Evolutionary conservation across 2,888 invertebrate species (phyloP), one percentile per base, ranked within the genome.

Genomic region (Acronicta leporina): DNA sequence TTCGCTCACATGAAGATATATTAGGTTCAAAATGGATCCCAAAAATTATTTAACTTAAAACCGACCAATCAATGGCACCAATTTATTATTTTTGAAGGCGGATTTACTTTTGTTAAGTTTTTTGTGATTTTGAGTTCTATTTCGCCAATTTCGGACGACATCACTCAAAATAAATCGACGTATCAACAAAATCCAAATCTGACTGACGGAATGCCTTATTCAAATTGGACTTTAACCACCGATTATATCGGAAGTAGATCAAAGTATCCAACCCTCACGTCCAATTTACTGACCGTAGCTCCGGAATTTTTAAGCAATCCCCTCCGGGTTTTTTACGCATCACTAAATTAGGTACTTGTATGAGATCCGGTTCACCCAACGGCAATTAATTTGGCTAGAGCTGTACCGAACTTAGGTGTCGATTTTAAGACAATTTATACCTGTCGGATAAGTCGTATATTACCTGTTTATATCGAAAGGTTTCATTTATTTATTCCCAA

Each of bases 201-300:
- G 20, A 42, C 14, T 33, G 38, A 44, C 44, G 8, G 27, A 46
- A 71, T 55, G 6, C 13, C 35, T 30, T 51, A 56, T 66, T 56
- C 41, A 71, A 71, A 65, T 48, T 10, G 25, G 25, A 27, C 40
- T 14, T 20, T 43, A 46, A 41, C 40, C 67, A 66, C 14, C 41
- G 72, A 72, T 72, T 45, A 72, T 42, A 58, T 53, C 15, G 46
- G 8, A 35, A 15, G 35, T 47, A 66, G 27, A 72, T 72, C 73
- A 73, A 72, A 50, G 68, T 35, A 33, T 27, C 11, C 13, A 42
- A 40, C 49, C 58, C 20, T 52, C 46, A 57, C 58, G 48, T 41
- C 35, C 68, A 53, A 67, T 72, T 72, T 53, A 53, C 52, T 41
- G 52, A 46, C 41, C 73, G 67, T 72, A 48, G 35, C 72, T 57